Percentiles rank a stretch among this genome's conserved stretches.
Evolutionary conservation across 2,113 vertebrate genomes (phyloP).

Genomic region (Alectura lathami): DNA sequence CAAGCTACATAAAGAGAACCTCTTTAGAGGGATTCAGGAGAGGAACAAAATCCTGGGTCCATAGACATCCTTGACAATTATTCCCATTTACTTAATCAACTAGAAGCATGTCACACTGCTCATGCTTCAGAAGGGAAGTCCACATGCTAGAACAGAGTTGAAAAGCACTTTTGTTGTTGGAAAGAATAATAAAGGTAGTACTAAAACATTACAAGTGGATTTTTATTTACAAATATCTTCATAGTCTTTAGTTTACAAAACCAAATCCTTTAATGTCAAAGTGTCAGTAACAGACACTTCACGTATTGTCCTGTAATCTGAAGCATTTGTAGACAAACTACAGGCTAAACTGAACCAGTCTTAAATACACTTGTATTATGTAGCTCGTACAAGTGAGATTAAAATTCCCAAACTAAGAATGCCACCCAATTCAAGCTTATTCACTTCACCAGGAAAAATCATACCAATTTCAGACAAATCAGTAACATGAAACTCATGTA

Average conservation of each 20-base stretch:
- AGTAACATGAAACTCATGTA: not conserved
- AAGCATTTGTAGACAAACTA: not conserved
- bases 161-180: no score
- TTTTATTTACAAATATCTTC: slow-evolving; percentile 10
- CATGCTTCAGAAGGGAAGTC: not conserved
- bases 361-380: not conserved
- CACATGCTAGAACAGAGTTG: no score
- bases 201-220: not conserved
- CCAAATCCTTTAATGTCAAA: not conserved
- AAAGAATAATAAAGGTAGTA: not conserved
- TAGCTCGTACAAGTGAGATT: not conserved
- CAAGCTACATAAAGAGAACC: not conserved
- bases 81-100: not conserved
- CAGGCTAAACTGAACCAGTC: not conserved
- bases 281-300: not conserved
- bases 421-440: not conserved
- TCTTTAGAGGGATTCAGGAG: not conserved
- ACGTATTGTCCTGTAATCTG: not conserved
- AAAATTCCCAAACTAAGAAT: not conserved
- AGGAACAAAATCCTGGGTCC: not conserved
- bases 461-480: not conserved
- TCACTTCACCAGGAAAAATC: not conserved
- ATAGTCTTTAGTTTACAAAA: not conserved
- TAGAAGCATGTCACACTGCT: not conserved
- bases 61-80: not conserved